Evolutionary conservation across 2,113 vertebrate genomes (phyloP).

Genomic region (Sinocyclocheilus rhinocerous): DNA sequence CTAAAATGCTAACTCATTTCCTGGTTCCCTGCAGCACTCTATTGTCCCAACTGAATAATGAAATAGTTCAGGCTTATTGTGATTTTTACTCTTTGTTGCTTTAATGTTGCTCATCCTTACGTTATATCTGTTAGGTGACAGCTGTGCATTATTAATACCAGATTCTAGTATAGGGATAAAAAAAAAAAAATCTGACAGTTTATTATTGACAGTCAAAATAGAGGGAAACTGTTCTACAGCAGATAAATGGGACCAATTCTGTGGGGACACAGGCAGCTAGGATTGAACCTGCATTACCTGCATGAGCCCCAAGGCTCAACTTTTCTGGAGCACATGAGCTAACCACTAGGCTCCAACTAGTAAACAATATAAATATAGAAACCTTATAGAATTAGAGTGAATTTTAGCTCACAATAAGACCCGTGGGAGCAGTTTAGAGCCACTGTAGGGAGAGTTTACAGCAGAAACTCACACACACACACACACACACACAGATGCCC

Average conservation of each 20-base stretch:
- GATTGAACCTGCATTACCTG: not conserved
- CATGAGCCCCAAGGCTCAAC: not conserved
- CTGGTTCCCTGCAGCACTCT: not conserved
- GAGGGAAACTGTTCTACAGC: not conserved
- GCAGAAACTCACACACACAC: slow-evolving; percentile 36
- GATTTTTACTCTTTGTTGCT: not conserved
- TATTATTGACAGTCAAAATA: not conserved
- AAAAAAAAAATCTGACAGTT: too few species aligned
- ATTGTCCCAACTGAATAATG: not conserved
- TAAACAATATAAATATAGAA: not conserved
- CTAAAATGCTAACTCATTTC: not conserved
- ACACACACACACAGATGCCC: slow-evolving; percentile 22
- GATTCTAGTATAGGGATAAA: not conserved
- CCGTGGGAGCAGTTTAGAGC: slow-evolving; percentile 74
- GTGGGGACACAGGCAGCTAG: not conserved
- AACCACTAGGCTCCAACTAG: not conserved
- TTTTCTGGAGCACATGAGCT: not conserved
- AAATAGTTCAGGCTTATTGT: not conserved
- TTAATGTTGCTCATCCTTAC: not conserved
- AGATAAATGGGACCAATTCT: not conserved
- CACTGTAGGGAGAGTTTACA: slow-evolving; percentile 91
- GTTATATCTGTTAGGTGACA: not conserved
- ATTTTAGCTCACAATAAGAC: slow-evolving; percentile 12
- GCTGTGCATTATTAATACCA: not conserved
- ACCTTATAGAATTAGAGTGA: not conserved